A percentile compares a stretch with the other conserved stretches of the same genome.
Evolutionary conservation across 2,797 vertebrate genomes (phyloP).

Genomic region (Nyctalus aviator): DNA sequence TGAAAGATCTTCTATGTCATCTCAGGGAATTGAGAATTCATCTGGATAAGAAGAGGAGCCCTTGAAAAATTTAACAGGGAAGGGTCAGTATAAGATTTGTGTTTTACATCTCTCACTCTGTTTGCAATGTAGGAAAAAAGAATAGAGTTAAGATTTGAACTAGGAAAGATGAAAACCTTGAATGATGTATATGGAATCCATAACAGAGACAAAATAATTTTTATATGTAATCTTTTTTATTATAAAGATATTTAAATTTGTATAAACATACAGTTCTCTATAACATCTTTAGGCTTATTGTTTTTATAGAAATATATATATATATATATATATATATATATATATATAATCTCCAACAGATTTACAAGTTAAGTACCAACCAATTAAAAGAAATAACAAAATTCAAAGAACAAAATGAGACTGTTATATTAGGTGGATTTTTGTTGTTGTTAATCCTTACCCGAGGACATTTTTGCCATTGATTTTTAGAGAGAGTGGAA

Average conservation of each 20-base stretch:
- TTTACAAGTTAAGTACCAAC: constrained; percentile 26
- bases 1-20: not conserved
- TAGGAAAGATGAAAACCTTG: not conserved
- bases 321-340: too few relatives aligned
- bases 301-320: constrained; percentile 49
- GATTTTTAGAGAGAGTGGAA: too few relatives aligned
- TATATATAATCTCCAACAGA: not conserved
- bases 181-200: not conserved
- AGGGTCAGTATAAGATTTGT: not conserved
- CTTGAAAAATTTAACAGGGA: not conserved
- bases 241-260: constrained; percentile 29
- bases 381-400: constrained; percentile 53
- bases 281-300: not conserved
- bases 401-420: constrained; percentile 22
- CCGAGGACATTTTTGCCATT: too few relatives aligned
- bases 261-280: not conserved
- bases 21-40: constrained; percentile 23
- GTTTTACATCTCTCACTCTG: not conserved
- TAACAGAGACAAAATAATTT: not conserved
- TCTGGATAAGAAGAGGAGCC: not conserved
- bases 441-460: not conserved
- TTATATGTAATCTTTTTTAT: constrained; percentile 25
- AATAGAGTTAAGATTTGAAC: not conserved
- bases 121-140: not conserved
- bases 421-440: not conserved